Evolutionary conservation across 2,113 vertebrate species (phyloP), one percentile per base, ranked within the genome.

Genomic region (Lycaon pictus): DNA sequence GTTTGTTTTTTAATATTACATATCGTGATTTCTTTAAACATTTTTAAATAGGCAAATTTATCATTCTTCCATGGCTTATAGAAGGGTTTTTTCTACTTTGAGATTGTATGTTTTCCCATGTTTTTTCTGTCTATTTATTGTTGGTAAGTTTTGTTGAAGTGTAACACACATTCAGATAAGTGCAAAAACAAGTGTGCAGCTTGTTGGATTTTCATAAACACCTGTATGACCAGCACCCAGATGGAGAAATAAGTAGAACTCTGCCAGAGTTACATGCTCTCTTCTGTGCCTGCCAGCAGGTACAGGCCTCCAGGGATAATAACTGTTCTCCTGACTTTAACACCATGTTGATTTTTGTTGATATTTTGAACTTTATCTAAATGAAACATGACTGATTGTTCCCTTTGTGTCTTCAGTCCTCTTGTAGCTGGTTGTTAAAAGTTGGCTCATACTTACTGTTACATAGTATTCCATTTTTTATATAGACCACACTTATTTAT

Each of bases 21-120:
- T 72, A 69, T 51, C 27, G 11, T 62, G 11, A 67, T 77, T 88
- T 90, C 51, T 77, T 84, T 53, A 27, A 93, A 71, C 80, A 20
- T 2, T 67, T 77, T 56, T 76, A 69, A 67, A 37, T 48, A 72
- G 19, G 19, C 32, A 12, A 72, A 90, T 63, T 83, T 72, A 71
- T 51, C 22, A 58, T 0, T 92, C 71, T 86, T 51, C 85, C 84
- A 81, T n/a, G 56, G 23, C 12, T n/a, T 80, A 2, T 25, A 23
- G 67, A 60, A 85, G 23, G 53, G 11, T 85, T 84, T 91, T 84
- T 37, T 12, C 17, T 86, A 10, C 65, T 90, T 95, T 95, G 85
- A 95, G 17, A 29, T 62, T 83, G 15, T 83, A n/a, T 7, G 3
- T 76, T 80, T 93, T 80, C 20, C 23, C 7, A 3, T 91, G 19